Conservation (phyloP, 2,113 vertebrate genomes). For the Addax nasomaculatus region DNA sequence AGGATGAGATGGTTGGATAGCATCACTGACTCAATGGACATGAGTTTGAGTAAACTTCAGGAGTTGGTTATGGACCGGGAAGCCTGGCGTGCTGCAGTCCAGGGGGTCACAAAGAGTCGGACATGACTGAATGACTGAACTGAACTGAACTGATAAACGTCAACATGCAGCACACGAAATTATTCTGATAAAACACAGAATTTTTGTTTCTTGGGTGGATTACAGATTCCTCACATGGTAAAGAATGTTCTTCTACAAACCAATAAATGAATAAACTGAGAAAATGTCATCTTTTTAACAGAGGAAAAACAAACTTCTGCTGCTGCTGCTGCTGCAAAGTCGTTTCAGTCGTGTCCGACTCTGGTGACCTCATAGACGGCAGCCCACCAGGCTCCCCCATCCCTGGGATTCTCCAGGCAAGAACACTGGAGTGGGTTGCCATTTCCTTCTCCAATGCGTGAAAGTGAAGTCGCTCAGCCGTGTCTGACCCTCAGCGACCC, state of each 20-base stretch:
- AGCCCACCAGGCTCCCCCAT: too few relatives aligned
- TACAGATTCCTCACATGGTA: not conserved
- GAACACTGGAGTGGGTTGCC: too few relatives aligned
- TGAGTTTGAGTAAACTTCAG: not conserved
- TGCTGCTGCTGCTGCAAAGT: too few relatives aligned
- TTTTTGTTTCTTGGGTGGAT: not conserved
- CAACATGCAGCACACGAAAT: not conserved
- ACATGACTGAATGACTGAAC: not conserved
- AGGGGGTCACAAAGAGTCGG: not conserved
- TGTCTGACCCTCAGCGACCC: too few relatives aligned
- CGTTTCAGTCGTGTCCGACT: too few relatives aligned
- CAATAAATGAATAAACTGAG: not conserved
- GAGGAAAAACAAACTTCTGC: not conserved
- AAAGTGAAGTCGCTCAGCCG: too few relatives aligned
- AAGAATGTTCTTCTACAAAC: not conserved
- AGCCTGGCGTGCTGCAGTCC: not conserved
- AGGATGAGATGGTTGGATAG: not conserved
- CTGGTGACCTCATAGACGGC: too few relatives aligned
- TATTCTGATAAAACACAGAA: not conserved
- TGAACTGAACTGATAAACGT: not conserved
- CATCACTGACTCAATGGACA: not conserved
- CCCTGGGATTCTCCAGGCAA: too few relatives aligned
- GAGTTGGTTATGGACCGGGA: not conserved
- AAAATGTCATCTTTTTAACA: not conserved
- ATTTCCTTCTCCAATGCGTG: too few relatives aligned